phyloP scores from a whole-genome alignment of 2,888 invertebrate species.

The Netelia inedita region DNA sequence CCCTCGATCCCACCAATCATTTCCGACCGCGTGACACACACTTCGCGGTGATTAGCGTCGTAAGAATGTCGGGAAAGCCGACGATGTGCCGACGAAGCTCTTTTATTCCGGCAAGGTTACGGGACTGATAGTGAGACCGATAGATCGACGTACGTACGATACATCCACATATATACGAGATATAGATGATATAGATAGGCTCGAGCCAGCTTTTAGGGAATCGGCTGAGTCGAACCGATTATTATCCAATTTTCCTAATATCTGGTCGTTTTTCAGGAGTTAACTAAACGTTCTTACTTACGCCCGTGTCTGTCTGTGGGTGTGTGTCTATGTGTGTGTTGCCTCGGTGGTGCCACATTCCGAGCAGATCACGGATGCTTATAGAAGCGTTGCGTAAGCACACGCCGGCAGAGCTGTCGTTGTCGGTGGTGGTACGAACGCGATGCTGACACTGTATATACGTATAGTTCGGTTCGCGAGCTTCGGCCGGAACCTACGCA shows the following conservation, averaged over 20 bases:
- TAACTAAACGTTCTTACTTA: constrained; percentile 34
- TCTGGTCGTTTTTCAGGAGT: constrained; percentile 38
- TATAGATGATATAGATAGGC: neutral
- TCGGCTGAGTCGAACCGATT: constrained; percentile 5
- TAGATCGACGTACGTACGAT: constrained; percentile 1
- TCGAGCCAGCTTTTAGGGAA: neutral
- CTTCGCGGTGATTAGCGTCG: constrained; percentile 67
- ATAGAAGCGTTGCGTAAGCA: constrained; percentile 85
- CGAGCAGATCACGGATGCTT: constrained; percentile 84
- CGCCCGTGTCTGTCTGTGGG: constrained; percentile 17
- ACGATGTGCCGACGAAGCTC: constrained; percentile 48
- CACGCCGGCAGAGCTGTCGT: constrained; percentile 64
- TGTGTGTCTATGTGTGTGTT: constrained; percentile 6
- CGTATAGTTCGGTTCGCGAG: constrained; percentile 45
- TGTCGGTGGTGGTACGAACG: constrained; percentile 66
- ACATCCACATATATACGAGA: neutral
- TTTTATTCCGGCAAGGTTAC: constrained; percentile 23
- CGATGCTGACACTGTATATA: constrained; percentile 51
- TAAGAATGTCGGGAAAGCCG: constrained; percentile 72
- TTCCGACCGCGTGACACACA: constrained; percentile 22
- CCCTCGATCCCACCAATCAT: constrained; percentile 14
- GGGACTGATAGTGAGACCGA: constrained; percentile 22
- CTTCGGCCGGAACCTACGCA: constrained; percentile 38
- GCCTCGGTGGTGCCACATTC: constrained; percentile 78
- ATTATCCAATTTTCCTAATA: constrained; percentile 56